Base-by-base conservation (phyloP, 2,797 vertebrate genomes). In the Chromis chromis region DNA sequence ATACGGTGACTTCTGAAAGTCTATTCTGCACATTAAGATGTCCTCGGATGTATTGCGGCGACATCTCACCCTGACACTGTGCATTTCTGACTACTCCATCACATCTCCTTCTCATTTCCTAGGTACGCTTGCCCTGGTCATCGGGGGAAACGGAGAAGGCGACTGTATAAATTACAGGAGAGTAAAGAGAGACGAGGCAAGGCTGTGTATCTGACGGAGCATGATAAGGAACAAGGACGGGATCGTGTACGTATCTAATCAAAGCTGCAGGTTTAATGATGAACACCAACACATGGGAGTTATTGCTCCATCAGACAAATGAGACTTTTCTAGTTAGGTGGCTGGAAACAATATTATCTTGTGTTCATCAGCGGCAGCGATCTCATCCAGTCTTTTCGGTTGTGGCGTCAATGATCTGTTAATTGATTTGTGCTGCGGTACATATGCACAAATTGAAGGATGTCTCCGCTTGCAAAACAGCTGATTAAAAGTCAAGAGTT, bases 161-260 rank as follows among this genome's bases (percentile, higher is more conserved):
- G 39, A 69, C 33, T 69, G 46, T 55, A 42, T 69, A 70, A 71
- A 77, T 65, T 65, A 55, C 62, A 14, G 11, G 14, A 50, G 21
- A 49, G 31, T 17, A 24, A 10, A 44, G 63, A 17, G 28, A 42
- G 55, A 70, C 3, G 33, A 46, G 55, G 25, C 46, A 54, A 70
- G 25, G n/a, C 54, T 9, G 17, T 8, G 31, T 70, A 54, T 57
- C 60, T 52, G 66, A 76, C 36, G 27, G 70, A 79, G 64, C 49
- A 44, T 11, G 46, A 59, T 73, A 46, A 67, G 60, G 64, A 75
- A 79, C 58, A 74, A 50, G 24, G 60, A 39, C 33, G 24, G 59
- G 28, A 82, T 74, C 58, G 40, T 78, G 49, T 70, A 60, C 74
- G 70, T 65, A 60, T 74, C 49, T 82, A 62, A 67, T 77, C 74